Percentiles rank a stretch among this genome's conserved stretches.
These are phyloP conservation scores for Semicossyphus pulcher DNA, from an alignment of 2,113 vertebrate genomes.

Conservation along the genomic window DNA sequence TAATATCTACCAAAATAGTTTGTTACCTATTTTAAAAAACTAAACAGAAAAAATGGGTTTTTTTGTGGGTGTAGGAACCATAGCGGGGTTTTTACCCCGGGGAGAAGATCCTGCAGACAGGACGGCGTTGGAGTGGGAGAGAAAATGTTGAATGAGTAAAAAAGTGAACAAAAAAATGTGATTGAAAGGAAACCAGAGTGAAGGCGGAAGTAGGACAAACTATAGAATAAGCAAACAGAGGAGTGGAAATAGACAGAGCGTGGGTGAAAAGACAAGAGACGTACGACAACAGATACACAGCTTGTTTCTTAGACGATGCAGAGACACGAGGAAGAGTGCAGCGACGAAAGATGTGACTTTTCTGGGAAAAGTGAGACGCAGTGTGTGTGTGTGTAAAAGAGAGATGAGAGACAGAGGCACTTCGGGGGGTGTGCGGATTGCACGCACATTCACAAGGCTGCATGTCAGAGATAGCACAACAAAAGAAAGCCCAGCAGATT, in stretches of 20 bases:
- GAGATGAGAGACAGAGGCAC: constrained; percentile 50
- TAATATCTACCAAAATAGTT: too few relatives aligned
- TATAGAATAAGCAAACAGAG: constrained; percentile 7
- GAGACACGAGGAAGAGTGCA: neutral
- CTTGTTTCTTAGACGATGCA: neutral
- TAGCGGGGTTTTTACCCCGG: too few relatives aligned
- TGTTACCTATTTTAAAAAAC: too few relatives aligned
- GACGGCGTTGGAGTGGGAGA: neutral
- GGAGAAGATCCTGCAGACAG: neutral
- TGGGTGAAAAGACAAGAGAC: constrained; percentile 24
- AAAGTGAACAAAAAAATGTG: constrained; percentile 7
- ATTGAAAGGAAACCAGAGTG: constrained; percentile 6
- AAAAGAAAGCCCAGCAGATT: constrained; percentile 74
- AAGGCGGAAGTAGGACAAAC: neutral
- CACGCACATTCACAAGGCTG: constrained; percentile 63
- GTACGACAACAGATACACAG: neutral
- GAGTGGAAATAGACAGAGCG: constrained; percentile 20
- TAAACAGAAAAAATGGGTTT: too few relatives aligned
- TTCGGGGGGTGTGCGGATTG: constrained; percentile 36
- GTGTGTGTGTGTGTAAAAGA: constrained; percentile 5
- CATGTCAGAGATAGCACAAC: constrained; percentile 79
- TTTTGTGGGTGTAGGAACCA: too few relatives aligned
- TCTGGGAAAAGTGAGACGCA: constrained; percentile 19
- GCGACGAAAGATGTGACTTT: constrained; percentile 26
- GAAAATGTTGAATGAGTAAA: neutral